Base-by-base conservation (phyloP, 2,888 invertebrate genomes). In the Ophion obscuratus region DNA sequence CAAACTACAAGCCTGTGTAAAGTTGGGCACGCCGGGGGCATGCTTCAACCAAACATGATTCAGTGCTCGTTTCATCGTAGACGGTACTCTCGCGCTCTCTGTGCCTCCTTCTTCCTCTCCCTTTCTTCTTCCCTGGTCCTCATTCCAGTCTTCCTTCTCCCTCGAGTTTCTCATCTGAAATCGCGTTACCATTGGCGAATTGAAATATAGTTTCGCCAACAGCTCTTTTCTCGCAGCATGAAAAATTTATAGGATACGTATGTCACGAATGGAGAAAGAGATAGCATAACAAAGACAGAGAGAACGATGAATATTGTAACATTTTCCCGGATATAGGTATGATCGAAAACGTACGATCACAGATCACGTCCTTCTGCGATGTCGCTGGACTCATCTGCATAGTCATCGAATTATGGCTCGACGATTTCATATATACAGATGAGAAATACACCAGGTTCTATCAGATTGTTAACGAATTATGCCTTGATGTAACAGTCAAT, bases 21-120 rank as follows among this genome's bases (percentile, higher is more conserved):
- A 31, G 70, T 70, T 70, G 74, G 75, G 59, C 70, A 82, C 36
- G 82, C 77, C 64, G 67, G 75, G 73, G 70, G 75, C 78, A 75
- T 75, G 82, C 82, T 85, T 85, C 82, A 85, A 75, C 74, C 78
- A 70, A 85, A 85, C 82, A 82, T 85, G 85, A 85, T 85, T 85
- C 78, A 85, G 78, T 79, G 66, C 82, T 64, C 64, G 79, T 79
- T 85, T 76, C 82, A 79, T 82, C 85, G 78, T 79, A 79, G 78
- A 85, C 78, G 62, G 67, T 71, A 61, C 68, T n/a, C 73, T n/a
- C 68, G 62, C 44, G 11, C 36, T 44, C 20, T 67, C 20, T 70
- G 27, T 17, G 59, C 20, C 57, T 66, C 24, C 11, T n/a, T 20
- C 36, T 36, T 40, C 20, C 64, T 11, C 24, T 62, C 7, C 57